Evolutionary conservation across 2,797 vertebrate species (phyloP).

Genomic region (Phataginus tetradactyla): DNA sequence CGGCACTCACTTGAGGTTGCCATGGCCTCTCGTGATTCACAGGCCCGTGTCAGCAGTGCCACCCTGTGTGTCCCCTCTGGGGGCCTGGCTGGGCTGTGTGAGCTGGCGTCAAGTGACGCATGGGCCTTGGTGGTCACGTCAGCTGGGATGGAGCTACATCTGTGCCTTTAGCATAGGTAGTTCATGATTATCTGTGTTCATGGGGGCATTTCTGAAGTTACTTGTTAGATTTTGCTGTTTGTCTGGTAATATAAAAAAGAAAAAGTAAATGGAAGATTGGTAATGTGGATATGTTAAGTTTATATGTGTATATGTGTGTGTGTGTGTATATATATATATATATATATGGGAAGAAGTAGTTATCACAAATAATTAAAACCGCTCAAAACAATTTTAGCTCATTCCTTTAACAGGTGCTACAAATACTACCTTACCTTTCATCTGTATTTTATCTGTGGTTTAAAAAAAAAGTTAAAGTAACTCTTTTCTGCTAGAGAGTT

Average conservation of each 20-base stretch:
- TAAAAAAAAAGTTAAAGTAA: background rate
- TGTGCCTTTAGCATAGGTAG: background rate
- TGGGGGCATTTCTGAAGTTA: background rate
- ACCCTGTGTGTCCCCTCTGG: rapidly evolving
- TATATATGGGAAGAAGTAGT: background rate
- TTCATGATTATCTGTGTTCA: background rate
- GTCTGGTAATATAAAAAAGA: background rate
- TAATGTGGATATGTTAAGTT: background rate
- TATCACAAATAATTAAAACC: background rate
- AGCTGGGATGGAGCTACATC: background rate
- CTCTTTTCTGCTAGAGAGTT: background rate
- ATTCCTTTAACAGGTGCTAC: background rate
- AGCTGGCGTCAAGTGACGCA: background rate
- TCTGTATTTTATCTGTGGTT: background rate
- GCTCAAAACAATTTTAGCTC: background rate
- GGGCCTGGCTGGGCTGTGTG: rapidly evolving
- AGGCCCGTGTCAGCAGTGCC: background rate
- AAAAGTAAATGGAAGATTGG: background rate
- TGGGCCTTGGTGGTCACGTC: rapidly evolving
- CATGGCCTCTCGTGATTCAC: background rate
- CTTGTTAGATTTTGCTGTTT: background rate
- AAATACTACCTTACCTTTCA: background rate
- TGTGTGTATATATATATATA: background rate
- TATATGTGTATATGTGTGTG: background rate
- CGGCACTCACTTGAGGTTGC: background rate